Evolutionary conservation across 2,888 invertebrate species (phyloP), one percentile per base, ranked within the genome.

Genomic region (Phengaris alcon): DNA sequence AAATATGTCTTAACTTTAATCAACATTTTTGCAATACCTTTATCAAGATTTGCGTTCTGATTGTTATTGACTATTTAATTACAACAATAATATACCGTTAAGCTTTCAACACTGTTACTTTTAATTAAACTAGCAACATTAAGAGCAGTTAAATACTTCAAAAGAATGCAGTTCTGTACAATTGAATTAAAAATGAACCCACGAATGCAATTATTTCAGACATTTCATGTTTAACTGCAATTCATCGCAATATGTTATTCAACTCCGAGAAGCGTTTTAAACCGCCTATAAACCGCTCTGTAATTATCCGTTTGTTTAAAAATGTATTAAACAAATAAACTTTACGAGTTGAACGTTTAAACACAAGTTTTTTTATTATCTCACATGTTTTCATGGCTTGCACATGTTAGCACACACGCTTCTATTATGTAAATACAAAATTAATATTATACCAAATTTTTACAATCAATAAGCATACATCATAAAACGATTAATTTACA

Each of bases 241-340:
- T 75, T 79, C 54, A 82, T 81, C 81, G 82, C 82, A 84, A 84
- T 87, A 88, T 89, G 86, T 88, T 87, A 88, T 89, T 85, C 80
- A 82, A 83, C 83, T 81, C 83, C 82, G 82, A 82, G 82, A 82
- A 84, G 83, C 85, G 83, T 83, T 80, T 85, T 84, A 85, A 64
- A 84, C 87, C 87, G 84, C 84, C 86, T 82, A 88, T 90, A 89
- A 90, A 88, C 86, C 82, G 85, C 83, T 84, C 83, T 84, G 86
- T 91, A 90, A 91, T 91, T 90, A 90, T 88, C 85, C 86, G 87
- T 92, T 90, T 91, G 89, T 90, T 89, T 90, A 89, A 90, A 90
- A 89, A 90, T 87, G 88, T 84, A 86, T 85, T 87, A 91, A 87
- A 91, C 89, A 90, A 91, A 91, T 91, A 93, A 91, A 91, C 87